Percentiles rank a stretch among this genome's conserved stretches.
Conservation (phyloP, 2,113 vertebrate genomes). For the Sterna hirundo region DNA sequence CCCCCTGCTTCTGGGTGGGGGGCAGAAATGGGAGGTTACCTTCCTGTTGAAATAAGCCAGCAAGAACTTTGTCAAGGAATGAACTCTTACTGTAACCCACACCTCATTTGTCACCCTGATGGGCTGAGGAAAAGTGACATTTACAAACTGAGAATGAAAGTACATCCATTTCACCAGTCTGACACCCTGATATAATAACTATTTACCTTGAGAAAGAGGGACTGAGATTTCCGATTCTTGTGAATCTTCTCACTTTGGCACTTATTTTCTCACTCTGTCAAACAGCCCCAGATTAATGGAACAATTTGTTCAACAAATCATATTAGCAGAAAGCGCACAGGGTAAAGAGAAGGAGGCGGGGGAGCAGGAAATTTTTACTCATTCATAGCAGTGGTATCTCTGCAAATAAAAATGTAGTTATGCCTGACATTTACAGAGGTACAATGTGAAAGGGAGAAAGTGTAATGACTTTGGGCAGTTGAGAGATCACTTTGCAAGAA, state of each 20-base stretch:
- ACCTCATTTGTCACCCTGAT: slow-evolving; percentile 95
- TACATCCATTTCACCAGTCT: slow-evolving; percentile 87
- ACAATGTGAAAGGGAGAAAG: slow-evolving; percentile 81
- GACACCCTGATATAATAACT: slow-evolving; percentile 96
- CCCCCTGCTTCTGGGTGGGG: slow-evolving; percentile 21
- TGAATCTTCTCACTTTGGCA: slow-evolving; percentile 84
- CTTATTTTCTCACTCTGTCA: slow-evolving; percentile 89
- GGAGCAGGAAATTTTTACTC: slow-evolving; percentile 80
- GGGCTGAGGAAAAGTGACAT: slow-evolving; percentile 97
- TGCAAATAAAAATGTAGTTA: slow-evolving; percentile 94
- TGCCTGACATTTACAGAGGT: slow-evolving; percentile 92
- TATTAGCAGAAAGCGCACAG: slow-evolving; percentile 88
- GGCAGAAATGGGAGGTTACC: slow-evolving; percentile 25
- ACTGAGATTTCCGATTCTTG: slow-evolving; percentile 86
- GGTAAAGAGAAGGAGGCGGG: slow-evolving; percentile 82
- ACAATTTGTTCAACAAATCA: slow-evolving; percentile 94
- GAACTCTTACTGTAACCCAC: slow-evolving; percentile 85
- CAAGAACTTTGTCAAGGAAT: slow-evolving; percentile 85
- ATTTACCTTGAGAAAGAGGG: slow-evolving; percentile 95
- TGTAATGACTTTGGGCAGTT: slow-evolving; percentile 87
- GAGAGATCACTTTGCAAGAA: slow-evolving; percentile 81
- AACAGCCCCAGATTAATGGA: slow-evolving; percentile 90
- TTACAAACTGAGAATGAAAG: slow-evolving; percentile 93
- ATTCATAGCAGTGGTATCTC: slow-evolving; percentile 85
- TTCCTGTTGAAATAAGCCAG: slow-evolving; percentile 74